Conservation (phyloP, 1,140 invertebrate genomes). For the Platorchestia sp. region DNA sequence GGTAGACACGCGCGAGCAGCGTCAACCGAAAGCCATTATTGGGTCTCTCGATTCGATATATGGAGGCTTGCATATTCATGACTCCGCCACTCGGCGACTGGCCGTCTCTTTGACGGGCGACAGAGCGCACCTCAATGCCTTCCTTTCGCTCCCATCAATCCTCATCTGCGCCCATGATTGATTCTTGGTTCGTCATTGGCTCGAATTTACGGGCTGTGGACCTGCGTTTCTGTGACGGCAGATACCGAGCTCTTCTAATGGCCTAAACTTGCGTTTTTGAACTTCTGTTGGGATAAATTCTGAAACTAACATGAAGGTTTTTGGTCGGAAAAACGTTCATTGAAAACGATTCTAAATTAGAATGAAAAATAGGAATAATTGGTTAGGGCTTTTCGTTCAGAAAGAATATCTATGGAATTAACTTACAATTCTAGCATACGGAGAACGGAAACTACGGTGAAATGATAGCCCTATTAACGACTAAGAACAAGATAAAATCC, state of each 20-base stretch:
- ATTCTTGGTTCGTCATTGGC: conserved; percentile 18
- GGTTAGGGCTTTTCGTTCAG: background rate
- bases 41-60: conserved; percentile 37
- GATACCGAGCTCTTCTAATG: background rate
- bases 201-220: background rate
- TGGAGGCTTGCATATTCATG: conserved; percentile 34
- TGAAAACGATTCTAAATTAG: no score
- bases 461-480: no score
- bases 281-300: background rate
- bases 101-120: conserved; percentile 36
- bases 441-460: no score
- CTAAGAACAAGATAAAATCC: no score
- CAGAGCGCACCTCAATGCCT: conserved; percentile 40
- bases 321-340: no score
- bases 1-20: conserved; percentile 14
- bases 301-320: background rate
- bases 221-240: background rate
- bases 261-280: background rate
- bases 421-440: background rate
- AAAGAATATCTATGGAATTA: background rate
- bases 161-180: conserved; percentile 37
- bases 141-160: conserved; percentile 20
- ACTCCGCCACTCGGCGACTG: background rate
- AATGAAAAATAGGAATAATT: no score
- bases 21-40: conserved; percentile 25